Base-by-base conservation (phyloP, 2,888 invertebrate genomes). In the Abrostola tripartita region DNA sequence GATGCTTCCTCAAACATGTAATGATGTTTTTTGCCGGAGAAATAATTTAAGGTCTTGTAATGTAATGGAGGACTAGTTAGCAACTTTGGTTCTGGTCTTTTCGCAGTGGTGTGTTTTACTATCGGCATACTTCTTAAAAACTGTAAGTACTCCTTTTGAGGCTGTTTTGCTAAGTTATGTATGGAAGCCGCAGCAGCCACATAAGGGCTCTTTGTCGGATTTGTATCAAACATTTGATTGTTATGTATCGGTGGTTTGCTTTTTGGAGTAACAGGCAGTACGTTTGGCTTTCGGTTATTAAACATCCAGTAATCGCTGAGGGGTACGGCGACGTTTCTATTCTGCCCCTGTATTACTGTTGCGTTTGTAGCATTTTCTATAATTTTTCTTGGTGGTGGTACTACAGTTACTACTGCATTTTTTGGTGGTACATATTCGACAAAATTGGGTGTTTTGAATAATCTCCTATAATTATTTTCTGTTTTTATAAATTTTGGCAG, bases 11-110 rank as follows among this genome's bases (percentile, higher is more conserved):
- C 75, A 52, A 76, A 76, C 59, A 70, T 51, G 42, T 74, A 79
- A 50, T 66, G 78, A 54, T 84, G 82, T 49, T 80, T 78, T 5
- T 74, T 70, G n/a, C 68, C 57, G 53, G 69, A 50, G 37, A 81
- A 74, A 67, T 81, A 78, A 40, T 83, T 82, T 5, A 78, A 44
- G 10, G 44, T 79, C 64, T 80, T 75, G 37, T 79, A 76, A 55
- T 79, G 79, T 41, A 80, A 24, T n/a, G 75, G 56, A 5, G 81
- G 78, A 6, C 62, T 77, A 9, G 65, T 2, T 52, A 58, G 53
- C 10, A 51, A 14, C 52, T 58, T 74, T 12, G 24, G 7, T 14
- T 49, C 38, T 8, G 7, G 14, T 37, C 35, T 61, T 9, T 36
- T 68, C 37, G 47, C n/a, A 47, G 50, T 55, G 37, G 37, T 52